Percentiles rank a stretch among this genome's conserved stretches.
Evolutionary conservation across 2,888 invertebrate species (phyloP).

Genomic region (Allygus modestus): DNA sequence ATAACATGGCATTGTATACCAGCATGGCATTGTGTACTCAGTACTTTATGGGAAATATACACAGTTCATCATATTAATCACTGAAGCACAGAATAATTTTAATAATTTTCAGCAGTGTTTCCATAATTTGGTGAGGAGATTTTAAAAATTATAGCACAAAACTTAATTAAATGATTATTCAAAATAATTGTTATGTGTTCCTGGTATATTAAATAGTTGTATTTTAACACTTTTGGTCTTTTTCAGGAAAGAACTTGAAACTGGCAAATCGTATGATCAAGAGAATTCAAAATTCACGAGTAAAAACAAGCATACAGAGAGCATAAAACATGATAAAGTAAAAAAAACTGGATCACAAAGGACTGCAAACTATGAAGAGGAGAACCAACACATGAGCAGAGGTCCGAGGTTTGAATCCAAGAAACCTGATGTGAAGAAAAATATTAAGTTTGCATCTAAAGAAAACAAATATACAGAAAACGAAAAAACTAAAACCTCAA

Average conservation of each 20-base stretch:
- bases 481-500: slow-evolving; percentile 4
- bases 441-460: background rate
- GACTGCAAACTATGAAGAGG: slow-evolving; percentile 9
- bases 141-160: no score
- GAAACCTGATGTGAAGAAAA: slow-evolving; percentile 20
- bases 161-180: no score
- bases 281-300: slow-evolving; percentile 3
- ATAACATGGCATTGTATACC: no score
- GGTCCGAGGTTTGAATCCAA: background rate
- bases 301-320: background rate
- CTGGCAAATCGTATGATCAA: background rate
- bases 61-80: no score
- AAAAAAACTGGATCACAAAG: slow-evolving; percentile 28
- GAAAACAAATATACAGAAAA: background rate
- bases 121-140: no score
- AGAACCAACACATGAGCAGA: background rate
- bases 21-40: no score
- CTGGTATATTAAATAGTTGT: no score
- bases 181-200: no score
- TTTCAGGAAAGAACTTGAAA: slow-evolving; percentile 47
- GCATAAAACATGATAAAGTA: background rate
- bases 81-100: no score
- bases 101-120: no score
- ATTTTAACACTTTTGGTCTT: background rate
- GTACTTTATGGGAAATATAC: no score